Evolutionary conservation across 2,797 vertebrate species (phyloP).

Genomic region (Mareca penelope): DNA sequence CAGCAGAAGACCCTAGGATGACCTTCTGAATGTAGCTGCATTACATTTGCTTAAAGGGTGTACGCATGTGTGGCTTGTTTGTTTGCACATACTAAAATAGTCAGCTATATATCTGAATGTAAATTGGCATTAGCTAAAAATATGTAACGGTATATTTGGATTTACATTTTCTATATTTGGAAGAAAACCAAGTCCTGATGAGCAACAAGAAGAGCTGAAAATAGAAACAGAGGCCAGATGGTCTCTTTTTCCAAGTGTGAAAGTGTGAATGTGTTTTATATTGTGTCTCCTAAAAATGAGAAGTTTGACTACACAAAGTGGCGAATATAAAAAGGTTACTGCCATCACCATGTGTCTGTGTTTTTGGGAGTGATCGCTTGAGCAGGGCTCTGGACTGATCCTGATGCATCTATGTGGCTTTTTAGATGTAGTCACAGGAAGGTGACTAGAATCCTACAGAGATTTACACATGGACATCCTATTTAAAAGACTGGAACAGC

Average conservation of each 20-base stretch:
- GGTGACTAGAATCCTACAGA: neutral
- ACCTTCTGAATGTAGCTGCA: neutral
- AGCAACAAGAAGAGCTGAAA: slow-evolving; percentile 19
- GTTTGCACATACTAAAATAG: neutral
- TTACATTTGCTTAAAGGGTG: neutral
- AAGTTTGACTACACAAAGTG: neutral
- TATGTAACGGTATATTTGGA: neutral
- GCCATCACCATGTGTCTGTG: neutral
- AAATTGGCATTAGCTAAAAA: neutral
- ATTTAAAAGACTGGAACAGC: neutral
- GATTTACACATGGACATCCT: neutral
- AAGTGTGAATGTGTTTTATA: neutral
- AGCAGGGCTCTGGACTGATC: neutral
- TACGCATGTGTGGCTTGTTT: neutral
- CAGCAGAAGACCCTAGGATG: neutral
- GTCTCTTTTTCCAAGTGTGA: neutral
- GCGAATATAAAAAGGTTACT: neutral
- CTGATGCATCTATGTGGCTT: neutral
- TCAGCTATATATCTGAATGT: neutral
- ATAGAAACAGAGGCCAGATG: neutral
- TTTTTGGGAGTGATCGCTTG: neutral
- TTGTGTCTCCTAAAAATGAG: neutral
- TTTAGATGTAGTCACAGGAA: neutral
- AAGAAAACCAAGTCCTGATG: slow-evolving; percentile 19
- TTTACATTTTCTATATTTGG: slow-evolving; percentile 8